Conservation (phyloP, 1,140 invertebrate species). For the Theocolax elegans region DNA sequence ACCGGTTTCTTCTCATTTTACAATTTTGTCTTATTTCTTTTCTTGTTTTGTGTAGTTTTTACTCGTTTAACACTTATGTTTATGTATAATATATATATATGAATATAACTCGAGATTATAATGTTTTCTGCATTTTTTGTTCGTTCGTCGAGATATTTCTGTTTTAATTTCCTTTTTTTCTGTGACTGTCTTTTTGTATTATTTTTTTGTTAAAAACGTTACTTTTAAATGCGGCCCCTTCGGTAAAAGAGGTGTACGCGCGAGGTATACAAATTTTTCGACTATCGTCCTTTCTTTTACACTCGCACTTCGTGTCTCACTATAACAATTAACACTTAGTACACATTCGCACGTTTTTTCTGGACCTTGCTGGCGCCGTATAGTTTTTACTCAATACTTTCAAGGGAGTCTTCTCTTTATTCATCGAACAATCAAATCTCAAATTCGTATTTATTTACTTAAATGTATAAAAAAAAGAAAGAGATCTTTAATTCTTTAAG, state of each 20-base stretch:
- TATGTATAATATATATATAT: conserved; percentile 27
- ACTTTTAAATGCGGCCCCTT: conserved; percentile 53
- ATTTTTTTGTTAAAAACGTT: conserved; percentile 54
- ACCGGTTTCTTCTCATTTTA: conserved; percentile 26
- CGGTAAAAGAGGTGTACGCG: conserved; percentile 43
- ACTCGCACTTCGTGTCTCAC: conserved; percentile 40
- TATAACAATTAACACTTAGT: conserved; percentile 51
- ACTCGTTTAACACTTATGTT: conserved; percentile 34
- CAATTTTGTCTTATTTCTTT: conserved; percentile 14
- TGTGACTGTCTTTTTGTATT: no score
- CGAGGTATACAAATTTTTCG: conserved; percentile 55
- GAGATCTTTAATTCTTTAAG: no score
- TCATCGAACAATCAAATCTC: no score
- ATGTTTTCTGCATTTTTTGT: conserved; percentile 1
- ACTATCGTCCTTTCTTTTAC: conserved; percentile 44
- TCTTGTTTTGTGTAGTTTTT: conserved; percentile 43
- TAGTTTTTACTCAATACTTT: neutral
- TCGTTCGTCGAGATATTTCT: neutral
- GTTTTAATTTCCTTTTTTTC: no score
- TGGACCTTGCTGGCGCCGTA: conserved; percentile 16
- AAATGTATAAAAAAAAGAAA: no score
- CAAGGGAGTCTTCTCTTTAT: no score
- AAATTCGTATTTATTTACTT: no score
- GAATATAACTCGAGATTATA: conserved; percentile 43
- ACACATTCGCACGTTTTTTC: conserved; percentile 22